Evolutionary conservation across 2,113 vertebrate genomes (phyloP), one percentile per base, ranked within the genome.

Genomic region (Cynoglossus semilaevis): DNA sequence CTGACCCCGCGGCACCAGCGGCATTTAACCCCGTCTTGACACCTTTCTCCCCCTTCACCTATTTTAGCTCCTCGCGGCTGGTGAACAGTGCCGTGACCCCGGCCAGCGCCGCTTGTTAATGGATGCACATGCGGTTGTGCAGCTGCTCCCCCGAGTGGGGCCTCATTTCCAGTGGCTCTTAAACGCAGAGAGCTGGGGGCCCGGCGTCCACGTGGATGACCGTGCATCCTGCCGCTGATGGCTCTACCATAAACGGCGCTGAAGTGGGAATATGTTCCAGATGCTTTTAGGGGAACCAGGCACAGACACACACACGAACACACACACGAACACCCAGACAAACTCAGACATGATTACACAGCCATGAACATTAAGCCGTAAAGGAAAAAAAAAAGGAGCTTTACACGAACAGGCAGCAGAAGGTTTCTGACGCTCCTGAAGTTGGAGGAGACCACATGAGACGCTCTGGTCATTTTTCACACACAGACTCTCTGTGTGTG

Each of bases 231-330:
- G 68, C 63, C 19, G 65, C 66, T 79, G 83, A 88, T 75, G 79
- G 80, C 74, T 82, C 70, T 59, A 69, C 83, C 83, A 88, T 88
- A 83, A 86, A 86, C 73, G 75, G 72, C 55, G 73, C 55, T 74
- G 77, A 78, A 80, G 77, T 63, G 68, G 65, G 79, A 87, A 88
- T 76, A 76, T 3, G 72, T 87, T 88, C 87, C 85, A 88, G 87
- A 88, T 88, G 85, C 79, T 76, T 59, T n/a, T 14, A 47, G 51
- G 66, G 66, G 57, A 70, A 77, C 51, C n/a, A 9, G 53, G 51
- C 44, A 54, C 36, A 3, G 9, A 45, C n/a, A n/a, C 49, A 45
- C 42, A 51, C 58, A 55, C 13, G 10, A 17, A 44, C 42, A 34
- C 41, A 19, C 46, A 22, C 40, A 59, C 17, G 1, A 9, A 37